Evolutionary conservation across 2,888 invertebrate species (phyloP), one percentile per base, ranked within the genome.

Genomic region (Drosophila kambysellisi): DNA sequence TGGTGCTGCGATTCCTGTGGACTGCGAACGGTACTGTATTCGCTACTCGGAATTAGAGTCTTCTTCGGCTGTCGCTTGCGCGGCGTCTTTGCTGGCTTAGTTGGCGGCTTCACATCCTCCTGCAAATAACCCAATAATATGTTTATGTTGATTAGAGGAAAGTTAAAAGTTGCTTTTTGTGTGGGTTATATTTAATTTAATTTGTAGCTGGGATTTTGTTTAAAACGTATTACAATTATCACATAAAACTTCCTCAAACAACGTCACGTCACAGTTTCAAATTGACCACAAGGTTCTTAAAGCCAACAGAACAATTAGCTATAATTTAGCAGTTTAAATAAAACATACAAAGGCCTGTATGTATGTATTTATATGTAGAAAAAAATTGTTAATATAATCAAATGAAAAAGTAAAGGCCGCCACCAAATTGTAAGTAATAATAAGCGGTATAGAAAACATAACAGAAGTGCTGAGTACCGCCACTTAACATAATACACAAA

Each of bases 51-150:
- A 68, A 93, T 87, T 41, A 88, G 73, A 67, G 92, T 92, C 82
- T 92, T 93, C 81, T 92, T 92, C 68, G 93, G 93, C 72, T 93
- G 93, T 15, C 93, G 91, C 80, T 93, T 92, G 8, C 92, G 86
- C 57, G 92, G 92, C 46, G 92, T 91, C 81, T 93, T 92, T 66
- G 93, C 91, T 9, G 92, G 87, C 73, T 92, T 92, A 29, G 91
- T 74, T 43, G 91, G 89, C 56, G 91, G 84, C 60, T 91, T 91
- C 3, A 86, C 82, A 68, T 92, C 92, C 76, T 92, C 92, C 92
- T 92, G 85, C 9, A 92, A 91, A 17, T 20, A 61, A 15, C 57
- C 5, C 46, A 50, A 54, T 68, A 46, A 46, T 46, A 46, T 41
- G 53, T 25, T 71, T 25, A 71, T 9, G 41, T n/a, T 58, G 17